Conservation (phyloP, 2,797 vertebrate genomes). For the Acanthis flammea region DNA sequence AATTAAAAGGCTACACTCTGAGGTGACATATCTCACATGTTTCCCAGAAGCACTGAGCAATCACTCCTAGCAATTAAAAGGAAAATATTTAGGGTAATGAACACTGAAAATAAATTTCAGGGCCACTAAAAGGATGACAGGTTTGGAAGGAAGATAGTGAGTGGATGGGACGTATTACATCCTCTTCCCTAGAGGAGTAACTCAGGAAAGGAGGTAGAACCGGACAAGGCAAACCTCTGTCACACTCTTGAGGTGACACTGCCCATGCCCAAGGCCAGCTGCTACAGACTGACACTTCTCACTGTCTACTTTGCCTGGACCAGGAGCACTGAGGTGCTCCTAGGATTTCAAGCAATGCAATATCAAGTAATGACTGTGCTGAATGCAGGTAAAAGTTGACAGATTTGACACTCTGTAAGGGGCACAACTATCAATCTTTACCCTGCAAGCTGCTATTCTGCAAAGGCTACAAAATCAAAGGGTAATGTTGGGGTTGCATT, state of each 20-base stretch:
- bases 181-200: not conserved
- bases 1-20: not conserved
- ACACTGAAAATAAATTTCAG: not conserved
- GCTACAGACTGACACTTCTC: not conserved
- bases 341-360: not conserved
- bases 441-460: not conserved
- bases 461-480: not conserved
- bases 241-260: not conserved
- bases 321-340: not conserved
- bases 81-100: not conserved
- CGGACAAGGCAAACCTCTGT: not conserved
- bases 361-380: not conserved
- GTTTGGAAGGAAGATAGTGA: not conserved
- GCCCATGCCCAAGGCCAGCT: not conserved
- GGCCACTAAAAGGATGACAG: not conserved
- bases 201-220: not conserved
- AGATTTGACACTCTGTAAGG: not conserved
- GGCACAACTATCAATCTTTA: accelerated
- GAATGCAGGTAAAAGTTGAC: not conserved
- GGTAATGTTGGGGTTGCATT: not conserved
- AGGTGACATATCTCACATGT: not conserved
- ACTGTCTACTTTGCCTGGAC: not conserved
- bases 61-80: not conserved
- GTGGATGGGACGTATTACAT: not conserved
- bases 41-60: not conserved